phyloP scores from a whole-genome alignment of 1,140 invertebrate genomes.

The Zaprionus lachaisei region DNA sequence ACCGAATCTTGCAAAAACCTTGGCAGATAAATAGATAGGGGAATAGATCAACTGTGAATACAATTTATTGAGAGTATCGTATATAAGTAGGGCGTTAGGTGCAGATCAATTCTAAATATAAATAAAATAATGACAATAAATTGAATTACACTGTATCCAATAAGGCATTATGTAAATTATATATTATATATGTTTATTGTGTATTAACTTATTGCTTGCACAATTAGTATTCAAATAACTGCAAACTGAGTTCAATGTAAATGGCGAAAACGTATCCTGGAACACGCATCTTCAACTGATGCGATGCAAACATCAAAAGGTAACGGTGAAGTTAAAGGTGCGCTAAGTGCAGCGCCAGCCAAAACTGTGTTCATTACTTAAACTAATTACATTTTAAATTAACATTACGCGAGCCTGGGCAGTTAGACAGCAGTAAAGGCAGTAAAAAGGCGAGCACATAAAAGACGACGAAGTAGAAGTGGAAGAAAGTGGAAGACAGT shows the following conservation, averaged over 20 bases:
- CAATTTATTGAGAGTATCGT: no score
- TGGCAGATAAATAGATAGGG: neutral
- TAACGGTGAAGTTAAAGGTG: slow-evolving; percentile 51
- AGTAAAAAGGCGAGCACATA: slow-evolving; percentile 68
- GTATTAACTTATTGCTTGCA: no score
- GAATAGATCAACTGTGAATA: neutral
- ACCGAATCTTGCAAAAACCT: neutral
- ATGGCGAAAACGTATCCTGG: neutral
- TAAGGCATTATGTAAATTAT: no score
- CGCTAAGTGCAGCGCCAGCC: slow-evolving; percentile 43
- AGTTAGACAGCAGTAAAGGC: slow-evolving; percentile 51
- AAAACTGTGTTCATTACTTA: slow-evolving; percentile 81
- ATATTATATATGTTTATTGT: no score
- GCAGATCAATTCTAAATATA: no score
- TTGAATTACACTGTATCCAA: no score
- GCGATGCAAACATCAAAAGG: slow-evolving; percentile 4
- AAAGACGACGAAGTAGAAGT: slow-evolving; percentile 29
- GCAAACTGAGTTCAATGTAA: no score
- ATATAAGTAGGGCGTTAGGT: no score
- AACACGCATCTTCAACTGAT: neutral
- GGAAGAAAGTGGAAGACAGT: neutral
- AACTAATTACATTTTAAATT: slow-evolving; percentile 83
- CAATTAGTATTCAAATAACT: no score
- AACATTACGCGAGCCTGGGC: slow-evolving; percentile 64
- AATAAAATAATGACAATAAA: no score